Evolutionary conservation across 2,113 vertebrate genomes (phyloP).

Genomic region (Planiliza haematocheilus): DNA sequence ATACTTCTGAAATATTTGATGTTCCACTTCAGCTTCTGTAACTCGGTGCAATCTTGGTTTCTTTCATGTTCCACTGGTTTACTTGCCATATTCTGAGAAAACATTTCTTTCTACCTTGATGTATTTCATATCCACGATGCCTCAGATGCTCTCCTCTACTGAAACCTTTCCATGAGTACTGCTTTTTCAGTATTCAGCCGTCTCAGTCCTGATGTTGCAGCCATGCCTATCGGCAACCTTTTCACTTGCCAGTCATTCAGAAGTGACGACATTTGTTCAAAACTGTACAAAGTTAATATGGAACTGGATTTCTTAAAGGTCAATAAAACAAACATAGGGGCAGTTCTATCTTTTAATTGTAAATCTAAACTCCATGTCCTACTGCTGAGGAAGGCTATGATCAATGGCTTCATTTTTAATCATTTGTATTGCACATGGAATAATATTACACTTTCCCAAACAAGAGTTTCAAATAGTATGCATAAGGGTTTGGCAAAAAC

Average conservation of each 20-base stretch:
- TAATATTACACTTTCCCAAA: too few relatives aligned
- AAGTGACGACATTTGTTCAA: slow-evolving; percentile 16
- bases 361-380: too few relatives aligned
- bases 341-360: too few relatives aligned
- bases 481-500: too few relatives aligned
- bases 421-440: too few relatives aligned
- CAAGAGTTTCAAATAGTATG: too few relatives aligned
- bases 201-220: too few relatives aligned
- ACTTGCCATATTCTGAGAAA: background rate
- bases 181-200: background rate
- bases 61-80: background rate
- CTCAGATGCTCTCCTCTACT: too few relatives aligned
- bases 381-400: too few relatives aligned
- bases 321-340: background rate
- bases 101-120: background rate
- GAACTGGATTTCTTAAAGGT: slow-evolving; percentile 13
- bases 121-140: background rate
- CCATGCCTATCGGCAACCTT: background rate
- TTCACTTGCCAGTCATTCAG: slow-evolving; percentile 4
- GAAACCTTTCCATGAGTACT: background rate
- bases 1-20: background rate
- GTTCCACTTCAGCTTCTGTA: slow-evolving; percentile 15
- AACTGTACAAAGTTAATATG: background rate
- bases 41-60: slow-evolving; percentile 15
- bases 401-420: too few relatives aligned